phyloP scores from a whole-genome alignment of 2,797 vertebrate species.

The Corythornis leucogaster region DNA sequence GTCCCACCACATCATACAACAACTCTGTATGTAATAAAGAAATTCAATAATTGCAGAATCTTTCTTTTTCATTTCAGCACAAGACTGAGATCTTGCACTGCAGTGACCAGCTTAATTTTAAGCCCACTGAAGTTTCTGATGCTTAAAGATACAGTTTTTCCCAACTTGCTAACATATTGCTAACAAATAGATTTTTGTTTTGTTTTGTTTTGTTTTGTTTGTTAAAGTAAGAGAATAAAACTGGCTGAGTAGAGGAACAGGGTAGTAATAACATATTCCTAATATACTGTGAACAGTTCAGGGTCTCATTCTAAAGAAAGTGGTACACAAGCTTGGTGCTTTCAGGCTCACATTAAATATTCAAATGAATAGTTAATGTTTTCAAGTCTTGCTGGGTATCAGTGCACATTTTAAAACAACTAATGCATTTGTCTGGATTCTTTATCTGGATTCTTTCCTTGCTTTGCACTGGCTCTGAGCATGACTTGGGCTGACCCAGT shows the following conservation, averaged over 20 bases:
- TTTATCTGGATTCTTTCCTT: neutral
- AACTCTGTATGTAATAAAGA: neutral
- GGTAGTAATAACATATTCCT: neutral
- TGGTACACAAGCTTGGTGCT: neutral
- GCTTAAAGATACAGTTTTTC: neutral
- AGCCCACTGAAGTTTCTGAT: neutral
- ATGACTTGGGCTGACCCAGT: neutral
- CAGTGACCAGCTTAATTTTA: neutral
- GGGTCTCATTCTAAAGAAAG: neutral
- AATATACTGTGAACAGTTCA: neutral
- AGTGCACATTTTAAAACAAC: neutral
- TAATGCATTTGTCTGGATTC: neutral
- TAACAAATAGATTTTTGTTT: neutral
- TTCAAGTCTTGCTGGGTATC: neutral
- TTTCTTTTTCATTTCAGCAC: neutral
- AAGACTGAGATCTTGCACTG: neutral
- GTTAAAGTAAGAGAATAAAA: neutral
- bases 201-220: neutral
- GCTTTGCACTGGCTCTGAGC: neutral
- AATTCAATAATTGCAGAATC: neutral
- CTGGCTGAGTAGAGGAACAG: neutral
- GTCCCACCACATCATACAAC: neutral
- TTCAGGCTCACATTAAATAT: neutral
- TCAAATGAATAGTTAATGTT: accelerated
- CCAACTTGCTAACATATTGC: neutral